phyloP scores from a whole-genome alignment of 1,140 invertebrate species.

The Parasteatoda tepidariorum region DNA sequence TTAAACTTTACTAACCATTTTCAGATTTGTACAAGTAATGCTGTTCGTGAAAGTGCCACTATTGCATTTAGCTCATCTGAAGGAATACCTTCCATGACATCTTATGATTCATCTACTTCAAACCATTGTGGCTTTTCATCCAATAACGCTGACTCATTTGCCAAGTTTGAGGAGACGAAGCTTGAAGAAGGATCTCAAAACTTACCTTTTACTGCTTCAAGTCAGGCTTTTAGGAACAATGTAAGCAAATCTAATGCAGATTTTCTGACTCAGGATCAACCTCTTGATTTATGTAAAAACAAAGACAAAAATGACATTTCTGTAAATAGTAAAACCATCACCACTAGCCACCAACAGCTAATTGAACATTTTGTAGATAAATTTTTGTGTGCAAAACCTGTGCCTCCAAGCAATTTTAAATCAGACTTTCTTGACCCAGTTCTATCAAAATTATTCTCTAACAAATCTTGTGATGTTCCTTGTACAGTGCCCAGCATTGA shows the following conservation, averaged over 20 bases:
- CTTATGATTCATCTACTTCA: neutral
- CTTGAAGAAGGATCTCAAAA: neutral
- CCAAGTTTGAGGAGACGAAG: neutral
- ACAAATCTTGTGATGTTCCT: slow-evolving; percentile 10
- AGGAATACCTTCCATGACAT: too few species aligned
- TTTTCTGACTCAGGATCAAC: slow-evolving; percentile 55
- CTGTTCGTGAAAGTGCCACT: neutral
- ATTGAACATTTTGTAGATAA: slow-evolving; percentile 68
- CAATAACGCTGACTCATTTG: neutral
- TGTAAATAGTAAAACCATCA: slow-evolving; percentile 56
- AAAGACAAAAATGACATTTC: slow-evolving; percentile 46
- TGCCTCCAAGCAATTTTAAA: slow-evolving; percentile 31
- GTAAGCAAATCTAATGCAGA: neutral
- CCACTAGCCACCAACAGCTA: slow-evolving; percentile 66
- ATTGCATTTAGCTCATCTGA: neutral
- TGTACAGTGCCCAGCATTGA: neutral
- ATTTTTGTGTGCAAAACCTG: slow-evolving; percentile 61
- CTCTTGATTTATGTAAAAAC: slow-evolving; percentile 61
- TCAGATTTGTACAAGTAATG: slow-evolving; percentile 23
- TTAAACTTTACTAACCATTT: too few species aligned
- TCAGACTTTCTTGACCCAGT: slow-evolving; percentile 36
- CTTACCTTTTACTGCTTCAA: neutral
- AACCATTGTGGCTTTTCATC: neutral
- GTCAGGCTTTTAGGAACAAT: neutral
- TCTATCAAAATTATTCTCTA: slow-evolving; percentile 44